phyloP scores from a whole-genome alignment of 2,888 invertebrate species.

The Ditula angustiorana region DNA sequence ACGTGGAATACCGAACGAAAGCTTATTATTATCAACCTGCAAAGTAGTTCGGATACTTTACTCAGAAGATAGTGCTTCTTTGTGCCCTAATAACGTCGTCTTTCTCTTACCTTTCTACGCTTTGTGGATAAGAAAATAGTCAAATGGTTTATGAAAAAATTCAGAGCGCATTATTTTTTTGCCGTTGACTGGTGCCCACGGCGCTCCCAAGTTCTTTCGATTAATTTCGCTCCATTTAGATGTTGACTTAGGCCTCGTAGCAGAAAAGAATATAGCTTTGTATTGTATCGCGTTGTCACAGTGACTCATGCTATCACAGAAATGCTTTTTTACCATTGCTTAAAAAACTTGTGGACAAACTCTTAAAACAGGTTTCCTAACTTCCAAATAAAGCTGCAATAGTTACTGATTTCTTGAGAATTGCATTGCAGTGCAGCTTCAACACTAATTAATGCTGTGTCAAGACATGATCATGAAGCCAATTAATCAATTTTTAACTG shows the following conservation, averaged over 20 bases:
- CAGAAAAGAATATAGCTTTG: slow-evolving; percentile 12
- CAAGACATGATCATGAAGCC: too few species aligned
- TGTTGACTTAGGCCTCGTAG: slow-evolving; percentile 29
- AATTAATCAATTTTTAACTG: slow-evolving; percentile 17
- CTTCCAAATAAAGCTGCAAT: background rate
- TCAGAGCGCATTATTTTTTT: slow-evolving; percentile 7
- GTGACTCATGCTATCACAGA: background rate
- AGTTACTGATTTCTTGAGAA: background rate
- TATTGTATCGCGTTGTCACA: slow-evolving; percentile 1
- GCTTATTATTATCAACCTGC: slow-evolving; percentile 24
- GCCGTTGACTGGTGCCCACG: slow-evolving; percentile 5
- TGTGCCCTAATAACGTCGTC: slow-evolving; percentile 17
- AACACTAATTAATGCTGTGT: background rate
- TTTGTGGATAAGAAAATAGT: slow-evolving; percentile 28
- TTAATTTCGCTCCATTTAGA: slow-evolving; percentile 30
- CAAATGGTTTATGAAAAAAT: slow-evolving; percentile 19
- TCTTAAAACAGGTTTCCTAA: too few species aligned
- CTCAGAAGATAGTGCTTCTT: slow-evolving; percentile 23
- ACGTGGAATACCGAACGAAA: background rate
- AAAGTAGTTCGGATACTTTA: slow-evolving; percentile 10
- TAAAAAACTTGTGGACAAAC: background rate
- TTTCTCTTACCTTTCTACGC: slow-evolving; percentile 27
- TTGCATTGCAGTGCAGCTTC: slow-evolving; percentile 4
- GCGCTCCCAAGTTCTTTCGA: slow-evolving; percentile 23
- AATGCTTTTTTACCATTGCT: background rate